Evolutionary conservation across 2,797 vertebrate genomes (phyloP), one percentile per base, ranked within the genome.

Genomic region (Scolopax rusticola): DNA sequence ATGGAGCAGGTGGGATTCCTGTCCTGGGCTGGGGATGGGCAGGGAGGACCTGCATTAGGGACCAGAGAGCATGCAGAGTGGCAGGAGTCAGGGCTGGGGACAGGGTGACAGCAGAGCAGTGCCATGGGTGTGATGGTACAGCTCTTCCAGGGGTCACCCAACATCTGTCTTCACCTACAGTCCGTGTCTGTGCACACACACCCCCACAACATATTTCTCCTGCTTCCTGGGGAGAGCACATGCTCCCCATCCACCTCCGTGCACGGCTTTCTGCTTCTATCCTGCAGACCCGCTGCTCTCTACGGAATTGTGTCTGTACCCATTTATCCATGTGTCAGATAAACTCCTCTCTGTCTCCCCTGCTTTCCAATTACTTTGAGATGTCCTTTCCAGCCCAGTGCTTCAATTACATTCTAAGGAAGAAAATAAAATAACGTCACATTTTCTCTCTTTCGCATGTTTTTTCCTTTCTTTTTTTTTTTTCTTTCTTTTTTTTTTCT

Each of bases 71-170:
- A 3, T 50, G 48, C 45, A 17, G 60, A 24, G 60, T 1, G 1
- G 4, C 0, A 2, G 18, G 41, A 21, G 3, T n/a, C 1, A 0
- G 20, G 1, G 4, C 0, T 2, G 18, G 41, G 24, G 3, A 32
- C 1, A 0, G 20, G 67, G 56, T n/a, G 51, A 9, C 45, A 48
- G 54, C 4, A 0, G 36, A 36, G 27, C 2, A 3, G 56, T 78
- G 83, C 15, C 1, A 0, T 17, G 1, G 2, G 23, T 24, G 67
- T 78, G 75, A 38, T 17, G 47, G 63, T 3, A 3, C 47, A 69
- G 73, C 88, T 32, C 28, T 68, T 56, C 21, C 67, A 1, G 1
- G 33, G 5, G 20, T 69, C 75, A 53, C 28, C 70, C 54, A 14
- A 5, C 43, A 6, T 85, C 40, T n/a, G 12, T 40, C 50, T 61